phyloP scores from a whole-genome alignment of 2,113 vertebrate species.

The Salvelinus namaycush region DNA sequence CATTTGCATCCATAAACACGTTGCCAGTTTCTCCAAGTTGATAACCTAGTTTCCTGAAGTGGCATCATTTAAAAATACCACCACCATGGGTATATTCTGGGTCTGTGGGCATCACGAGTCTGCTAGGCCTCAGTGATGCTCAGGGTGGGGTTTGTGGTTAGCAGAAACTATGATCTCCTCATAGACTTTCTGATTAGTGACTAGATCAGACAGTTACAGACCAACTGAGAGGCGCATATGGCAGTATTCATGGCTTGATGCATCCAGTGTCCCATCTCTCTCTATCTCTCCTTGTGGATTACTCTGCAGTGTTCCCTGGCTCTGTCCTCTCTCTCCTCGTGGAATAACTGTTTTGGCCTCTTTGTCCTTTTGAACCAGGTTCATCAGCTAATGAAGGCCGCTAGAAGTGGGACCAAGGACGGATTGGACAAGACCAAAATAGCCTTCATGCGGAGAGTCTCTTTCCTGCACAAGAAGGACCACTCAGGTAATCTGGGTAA shows the following conservation, averaged over 20 bases:
- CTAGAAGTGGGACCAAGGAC: conserved; percentile 90
- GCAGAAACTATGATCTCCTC: neutral
- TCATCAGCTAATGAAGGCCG: conserved; percentile 94
- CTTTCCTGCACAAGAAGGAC: conserved; percentile 89
- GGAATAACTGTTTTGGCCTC: conserved; percentile 35
- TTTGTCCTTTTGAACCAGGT: conserved; percentile 73
- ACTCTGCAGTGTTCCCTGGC: conserved; percentile 7
- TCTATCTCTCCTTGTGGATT: conserved; percentile 44
- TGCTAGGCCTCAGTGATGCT: conserved; percentile 23
- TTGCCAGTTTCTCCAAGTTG: conserved; percentile 44
- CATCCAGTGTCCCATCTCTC: conserved; percentile 41
- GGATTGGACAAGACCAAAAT: conserved; percentile 93
- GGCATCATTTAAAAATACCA: conserved; percentile 59
- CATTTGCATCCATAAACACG: conserved; percentile 47
- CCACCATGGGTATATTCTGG: conserved; percentile 45
- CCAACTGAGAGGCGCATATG: conserved; percentile 59
- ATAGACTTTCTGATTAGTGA: conserved; percentile 52
- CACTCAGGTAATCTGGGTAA: conserved; percentile 70
- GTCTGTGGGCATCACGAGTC: neutral
- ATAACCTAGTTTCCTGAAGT: conserved; percentile 61
- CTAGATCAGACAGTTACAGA: conserved; percentile 14
- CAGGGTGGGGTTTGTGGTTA: conserved; percentile 51
- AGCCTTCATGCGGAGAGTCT: conserved; percentile 89
- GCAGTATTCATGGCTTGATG: conserved; percentile 47
- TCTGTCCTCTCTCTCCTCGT: conserved; percentile 17